These are phyloP conservation scores for Tipula unca DNA, from an alignment of 2,888 invertebrate genomes.

Conservation along the genomic window DNA sequence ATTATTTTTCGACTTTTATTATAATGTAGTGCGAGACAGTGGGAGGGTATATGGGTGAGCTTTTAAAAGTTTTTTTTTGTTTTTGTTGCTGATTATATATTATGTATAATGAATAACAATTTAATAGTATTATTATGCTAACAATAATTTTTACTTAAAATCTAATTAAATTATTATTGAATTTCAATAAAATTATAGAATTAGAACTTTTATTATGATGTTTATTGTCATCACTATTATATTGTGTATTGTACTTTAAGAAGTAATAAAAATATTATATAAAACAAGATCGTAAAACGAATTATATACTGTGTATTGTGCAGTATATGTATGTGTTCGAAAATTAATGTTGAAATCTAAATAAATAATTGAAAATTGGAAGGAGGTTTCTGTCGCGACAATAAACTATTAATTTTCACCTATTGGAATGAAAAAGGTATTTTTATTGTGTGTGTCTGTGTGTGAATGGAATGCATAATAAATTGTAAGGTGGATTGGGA, in stretches of 20 bases:
- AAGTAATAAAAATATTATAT: neutral
- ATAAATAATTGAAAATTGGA: no score
- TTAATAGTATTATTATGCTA: neutral
- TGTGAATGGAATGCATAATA: no score
- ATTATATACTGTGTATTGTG: no score
- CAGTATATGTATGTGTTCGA: neutral
- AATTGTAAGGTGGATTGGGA: no score
- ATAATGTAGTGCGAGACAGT: neutral
- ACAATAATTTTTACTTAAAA: neutral
- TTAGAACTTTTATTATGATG: neutral
- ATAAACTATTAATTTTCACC: no score
- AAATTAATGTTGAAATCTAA: neutral
- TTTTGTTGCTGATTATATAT: neutral
- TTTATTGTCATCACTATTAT: neutral
- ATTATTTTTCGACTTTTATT: no score
- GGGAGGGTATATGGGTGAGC: neutral
- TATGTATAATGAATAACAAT: constrained; percentile 14
- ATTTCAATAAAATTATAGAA: neutral
- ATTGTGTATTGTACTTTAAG: no score
- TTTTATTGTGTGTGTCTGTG: no score
- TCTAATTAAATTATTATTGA: neutral
- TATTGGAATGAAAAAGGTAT: no score
- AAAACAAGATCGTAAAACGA: neutral
- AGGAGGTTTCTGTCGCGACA: neutral
- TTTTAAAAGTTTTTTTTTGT: neutral